phyloP scores from a whole-genome alignment of 2,113 vertebrate genomes.

The Tenebrosternarchus preto region DNA sequence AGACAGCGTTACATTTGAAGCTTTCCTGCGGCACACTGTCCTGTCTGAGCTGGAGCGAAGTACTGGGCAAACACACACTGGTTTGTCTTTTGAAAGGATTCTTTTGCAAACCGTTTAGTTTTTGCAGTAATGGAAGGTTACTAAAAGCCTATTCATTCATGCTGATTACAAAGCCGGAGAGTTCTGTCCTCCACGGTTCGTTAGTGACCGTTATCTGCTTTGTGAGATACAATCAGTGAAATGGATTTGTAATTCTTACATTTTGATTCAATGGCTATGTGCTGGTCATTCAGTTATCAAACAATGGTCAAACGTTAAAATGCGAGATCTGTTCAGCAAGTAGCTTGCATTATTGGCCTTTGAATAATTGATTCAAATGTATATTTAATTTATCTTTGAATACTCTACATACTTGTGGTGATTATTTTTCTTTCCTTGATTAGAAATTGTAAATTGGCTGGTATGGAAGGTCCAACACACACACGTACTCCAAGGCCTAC shows the following conservation, averaged over 20 bases:
- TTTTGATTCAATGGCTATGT: no score
- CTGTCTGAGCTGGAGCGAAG: not conserved
- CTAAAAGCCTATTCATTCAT: not conserved
- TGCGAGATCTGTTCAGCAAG: not conserved
- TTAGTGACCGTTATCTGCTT: not conserved
- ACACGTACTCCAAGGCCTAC: no score
- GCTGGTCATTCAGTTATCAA: no score
- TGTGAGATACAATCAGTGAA: not conserved
- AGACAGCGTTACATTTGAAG: not conserved
- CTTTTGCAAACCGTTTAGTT: slow-evolving; percentile 7
- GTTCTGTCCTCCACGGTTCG: no score
- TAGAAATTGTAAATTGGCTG: no score
- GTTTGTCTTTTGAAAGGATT: slow-evolving; percentile 19
- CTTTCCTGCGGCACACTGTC: not conserved
- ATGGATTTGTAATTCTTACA: not conserved
- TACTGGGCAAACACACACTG: not conserved
- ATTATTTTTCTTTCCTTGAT: no score
- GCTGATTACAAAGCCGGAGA: not conserved
- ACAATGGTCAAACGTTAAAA: not conserved
- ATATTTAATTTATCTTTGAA: no score
- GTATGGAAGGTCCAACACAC: no score
- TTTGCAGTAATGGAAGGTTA: slow-evolving; percentile 6
- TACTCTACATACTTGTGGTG: no score
- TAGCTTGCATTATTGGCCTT: no score
- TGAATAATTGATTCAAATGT: no score